phyloP scores from a whole-genome alignment of 1,140 invertebrate species.

The Lerema accius region DNA sequence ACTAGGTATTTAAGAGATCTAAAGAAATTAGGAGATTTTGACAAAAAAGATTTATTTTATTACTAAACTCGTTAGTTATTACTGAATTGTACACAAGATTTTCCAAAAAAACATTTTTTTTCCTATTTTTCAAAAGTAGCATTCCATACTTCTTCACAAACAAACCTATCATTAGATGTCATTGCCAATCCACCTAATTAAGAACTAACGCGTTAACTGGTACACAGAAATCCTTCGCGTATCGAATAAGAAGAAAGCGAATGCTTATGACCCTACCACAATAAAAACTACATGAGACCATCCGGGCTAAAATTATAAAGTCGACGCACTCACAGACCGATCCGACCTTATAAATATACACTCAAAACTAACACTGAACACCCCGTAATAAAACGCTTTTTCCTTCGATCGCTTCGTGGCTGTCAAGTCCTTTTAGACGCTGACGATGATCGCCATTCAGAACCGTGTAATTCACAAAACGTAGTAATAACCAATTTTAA shows the following conservation, averaged over 20 bases:
- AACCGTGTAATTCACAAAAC: conserved; percentile 40
- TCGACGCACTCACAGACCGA: conserved; percentile 67
- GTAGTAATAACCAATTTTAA: conserved; percentile 37
- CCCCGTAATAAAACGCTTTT: conserved; percentile 37
- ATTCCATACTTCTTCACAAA: neutral
- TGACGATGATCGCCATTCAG: conserved; percentile 62
- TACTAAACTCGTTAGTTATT: too few species aligned
- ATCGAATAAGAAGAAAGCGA: conserved; percentile 62
- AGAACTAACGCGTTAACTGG: conserved; percentile 44
- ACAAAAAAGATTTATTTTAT: too few species aligned
- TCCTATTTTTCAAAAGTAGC: neutral
- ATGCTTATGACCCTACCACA: conserved; percentile 71
- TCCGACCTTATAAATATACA: conserved; percentile 48
- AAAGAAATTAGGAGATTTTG: too few species aligned
- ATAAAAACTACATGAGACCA: conserved; percentile 78
- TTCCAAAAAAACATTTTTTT: neutral
- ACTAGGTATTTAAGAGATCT: too few species aligned
- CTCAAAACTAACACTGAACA: conserved; percentile 43
- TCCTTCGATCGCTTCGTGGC: conserved; percentile 23
- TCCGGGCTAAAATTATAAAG: conserved; percentile 78
- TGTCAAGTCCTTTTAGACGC: conserved; percentile 51
- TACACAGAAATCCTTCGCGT: conserved; percentile 55
- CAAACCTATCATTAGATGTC: conserved; percentile 28
- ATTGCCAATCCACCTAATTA: conserved; percentile 49
- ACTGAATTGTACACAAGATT: too few species aligned